Evolutionary conservation across 2,888 invertebrate genomes (phyloP).

Genomic region (Gymnosoma rotundatum): DNA sequence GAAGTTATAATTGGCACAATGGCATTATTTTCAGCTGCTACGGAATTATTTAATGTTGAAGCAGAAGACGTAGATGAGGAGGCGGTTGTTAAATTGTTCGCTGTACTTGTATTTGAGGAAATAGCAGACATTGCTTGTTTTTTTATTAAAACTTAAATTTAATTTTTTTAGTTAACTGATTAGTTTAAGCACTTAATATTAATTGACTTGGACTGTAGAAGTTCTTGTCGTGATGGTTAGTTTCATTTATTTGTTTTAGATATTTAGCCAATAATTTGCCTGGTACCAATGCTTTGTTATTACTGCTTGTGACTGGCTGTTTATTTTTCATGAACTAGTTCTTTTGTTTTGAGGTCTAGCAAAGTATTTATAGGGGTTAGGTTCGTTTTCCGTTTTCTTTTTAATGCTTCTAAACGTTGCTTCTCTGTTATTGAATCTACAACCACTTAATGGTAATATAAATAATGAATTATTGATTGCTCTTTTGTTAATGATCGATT

Average conservation of each 20-base stretch:
- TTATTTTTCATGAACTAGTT: conserved; percentile 28
- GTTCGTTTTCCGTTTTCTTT: conserved; percentile 40
- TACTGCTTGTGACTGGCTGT: neutral
- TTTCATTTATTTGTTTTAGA: conserved; percentile 9
- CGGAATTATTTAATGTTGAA: conserved; percentile 41
- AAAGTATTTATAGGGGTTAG: conserved; percentile 57
- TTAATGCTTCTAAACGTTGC: conserved; percentile 5
- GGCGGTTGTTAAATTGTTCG: conserved; percentile 41
- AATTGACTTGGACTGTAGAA: conserved; percentile 53
- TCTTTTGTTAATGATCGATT: conserved; percentile 22
- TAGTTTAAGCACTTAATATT: conserved; percentile 39
- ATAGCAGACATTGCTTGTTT: conserved; percentile 56
- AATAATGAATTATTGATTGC: conserved; percentile 40
- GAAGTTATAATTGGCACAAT: conserved; percentile 66
- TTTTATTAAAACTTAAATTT: conserved; percentile 11
- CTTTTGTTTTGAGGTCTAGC: conserved; percentile 8
- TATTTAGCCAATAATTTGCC: conserved; percentile 11
- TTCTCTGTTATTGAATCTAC: conserved; percentile 4
- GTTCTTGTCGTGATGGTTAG: neutral
- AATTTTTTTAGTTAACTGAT: conserved; percentile 2
- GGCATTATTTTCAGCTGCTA: conserved; percentile 58
- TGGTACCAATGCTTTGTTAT: neutral
- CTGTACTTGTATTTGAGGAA: conserved; percentile 54
- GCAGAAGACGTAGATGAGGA: conserved; percentile 45
- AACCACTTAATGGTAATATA: conserved; percentile 9